A percentile compares a stretch with the other conserved stretches of the same genome.
Evolutionary conservation across 1,140 invertebrate species (phyloP).

Genomic region (Heliothis virescens): DNA sequence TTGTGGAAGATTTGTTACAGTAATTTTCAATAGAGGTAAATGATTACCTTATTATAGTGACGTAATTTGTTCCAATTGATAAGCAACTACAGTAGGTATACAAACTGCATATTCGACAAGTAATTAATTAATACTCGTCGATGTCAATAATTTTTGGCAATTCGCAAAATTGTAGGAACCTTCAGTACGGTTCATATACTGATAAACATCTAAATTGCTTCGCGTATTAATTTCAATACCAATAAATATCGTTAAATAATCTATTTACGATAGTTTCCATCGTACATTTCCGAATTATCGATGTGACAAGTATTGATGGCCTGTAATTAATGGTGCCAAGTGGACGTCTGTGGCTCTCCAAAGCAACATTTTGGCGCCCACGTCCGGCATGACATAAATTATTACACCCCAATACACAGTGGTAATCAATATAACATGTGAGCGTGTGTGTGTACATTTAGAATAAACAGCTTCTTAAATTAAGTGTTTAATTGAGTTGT

Average conservation of each 20-base stretch:
- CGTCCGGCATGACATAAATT: not conserved
- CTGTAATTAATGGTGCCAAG: constrained; percentile 49
- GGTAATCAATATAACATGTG: not conserved
- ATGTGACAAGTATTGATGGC: constrained; percentile 43
- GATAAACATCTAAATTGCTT: too few relatives aligned
- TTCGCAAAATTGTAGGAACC: too few relatives aligned
- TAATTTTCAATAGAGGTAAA: too few relatives aligned
- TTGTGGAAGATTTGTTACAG: too few relatives aligned
- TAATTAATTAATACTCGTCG: too few relatives aligned
- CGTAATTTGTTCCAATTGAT: too few relatives aligned
- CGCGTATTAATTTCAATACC: too few relatives aligned
- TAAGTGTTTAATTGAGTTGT: constrained; percentile 10
- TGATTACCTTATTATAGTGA: too few relatives aligned
- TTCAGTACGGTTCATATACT: too few relatives aligned
- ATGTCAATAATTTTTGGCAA: too few relatives aligned
- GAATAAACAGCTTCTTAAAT: not conserved
- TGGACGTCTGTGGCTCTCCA: constrained; percentile 1
- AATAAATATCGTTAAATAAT: not conserved
- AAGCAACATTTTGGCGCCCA: constrained; percentile 56
- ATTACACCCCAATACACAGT: not conserved
- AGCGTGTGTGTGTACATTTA: not conserved
- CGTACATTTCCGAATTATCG: constrained; percentile 17
- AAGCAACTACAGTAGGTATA: too few relatives aligned
- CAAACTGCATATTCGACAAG: too few relatives aligned
- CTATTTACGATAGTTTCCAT: constrained; percentile 11